Percentiles rank a stretch among this genome's conserved stretches.
Evolutionary conservation across 2,888 invertebrate genomes (phyloP).

Genomic region (Saturnia japonica): DNA sequence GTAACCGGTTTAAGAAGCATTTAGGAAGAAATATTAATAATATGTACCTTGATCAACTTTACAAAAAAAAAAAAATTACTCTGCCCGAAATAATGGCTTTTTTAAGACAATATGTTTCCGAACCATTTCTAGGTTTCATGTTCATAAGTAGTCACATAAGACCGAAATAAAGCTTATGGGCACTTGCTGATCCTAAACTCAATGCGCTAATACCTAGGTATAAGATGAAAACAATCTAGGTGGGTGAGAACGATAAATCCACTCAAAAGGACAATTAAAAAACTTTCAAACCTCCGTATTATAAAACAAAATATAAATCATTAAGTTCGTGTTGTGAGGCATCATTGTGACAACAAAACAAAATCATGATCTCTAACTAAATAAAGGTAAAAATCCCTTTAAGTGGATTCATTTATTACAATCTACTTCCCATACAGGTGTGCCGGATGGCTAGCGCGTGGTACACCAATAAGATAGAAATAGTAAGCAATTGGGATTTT

Average conservation of each 20-base stretch:
- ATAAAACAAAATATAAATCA: constrained; percentile 14
- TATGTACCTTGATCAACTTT: too few relatives aligned
- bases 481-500: constrained; percentile 8
- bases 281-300: neutral
- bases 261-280: neutral
- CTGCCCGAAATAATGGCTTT: too few relatives aligned
- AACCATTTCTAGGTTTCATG: neutral
- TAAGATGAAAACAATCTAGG: neutral
- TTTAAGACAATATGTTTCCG: too few relatives aligned
- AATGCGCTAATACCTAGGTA: neutral
- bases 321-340: constrained; percentile 3
- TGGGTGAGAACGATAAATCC: too few relatives aligned
- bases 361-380: constrained; percentile 21
- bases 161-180: too few relatives aligned
- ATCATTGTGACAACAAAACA: constrained; percentile 19
- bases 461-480: constrained; percentile 26
- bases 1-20: too few relatives aligned
- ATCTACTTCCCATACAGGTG: constrained; percentile 57
- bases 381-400: constrained; percentile 41
- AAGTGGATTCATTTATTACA: constrained; percentile 50
- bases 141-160: neutral
- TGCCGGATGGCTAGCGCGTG: constrained; percentile 62
- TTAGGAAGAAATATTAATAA: too few relatives aligned
- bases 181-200: neutral
- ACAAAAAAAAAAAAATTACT: too few relatives aligned